phyloP scores from a whole-genome alignment of 2,113 vertebrate genomes.

The Todiramphus saurophagus region DNA sequence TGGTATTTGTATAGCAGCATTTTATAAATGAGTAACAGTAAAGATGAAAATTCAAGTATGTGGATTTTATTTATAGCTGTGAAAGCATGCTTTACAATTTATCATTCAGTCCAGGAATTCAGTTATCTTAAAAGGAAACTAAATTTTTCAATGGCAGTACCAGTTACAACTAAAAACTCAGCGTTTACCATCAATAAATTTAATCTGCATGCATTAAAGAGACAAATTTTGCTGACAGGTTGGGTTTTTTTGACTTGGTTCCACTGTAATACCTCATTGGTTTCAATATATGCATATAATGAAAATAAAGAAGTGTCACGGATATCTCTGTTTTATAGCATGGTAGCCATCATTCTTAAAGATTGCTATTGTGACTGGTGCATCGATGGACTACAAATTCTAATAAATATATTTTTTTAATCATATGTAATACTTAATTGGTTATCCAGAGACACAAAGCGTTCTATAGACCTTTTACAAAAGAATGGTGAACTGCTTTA shows the following conservation, averaged over 20 bases:
- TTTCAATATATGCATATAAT: background rate
- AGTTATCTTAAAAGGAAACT: conserved; percentile 33
- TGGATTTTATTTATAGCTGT: conserved; percentile 1
- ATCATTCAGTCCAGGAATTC: background rate
- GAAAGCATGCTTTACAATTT: background rate
- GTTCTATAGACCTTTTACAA: background rate
- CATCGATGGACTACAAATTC: background rate
- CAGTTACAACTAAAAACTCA: background rate
- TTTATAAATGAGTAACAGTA: background rate
- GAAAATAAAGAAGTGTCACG: background rate
- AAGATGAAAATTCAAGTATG: background rate
- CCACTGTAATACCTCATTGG: background rate
- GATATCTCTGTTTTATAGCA: background rate
- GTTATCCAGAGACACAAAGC: background rate
- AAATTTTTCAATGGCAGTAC: background rate
- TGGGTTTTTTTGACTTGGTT: background rate
- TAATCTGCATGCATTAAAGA: background rate
- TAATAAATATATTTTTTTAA: background rate
- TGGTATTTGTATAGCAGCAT: background rate
- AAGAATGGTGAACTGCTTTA: background rate
- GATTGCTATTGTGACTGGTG: background rate
- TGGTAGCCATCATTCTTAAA: background rate
- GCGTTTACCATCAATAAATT: conserved; percentile 1
- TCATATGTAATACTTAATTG: background rate
- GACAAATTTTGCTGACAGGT: background rate